A percentile compares a stretch with the other conserved stretches of the same genome.
phyloP scores from a whole-genome alignment of 2,888 invertebrate species.

The Eupeodes luniger region DNA sequence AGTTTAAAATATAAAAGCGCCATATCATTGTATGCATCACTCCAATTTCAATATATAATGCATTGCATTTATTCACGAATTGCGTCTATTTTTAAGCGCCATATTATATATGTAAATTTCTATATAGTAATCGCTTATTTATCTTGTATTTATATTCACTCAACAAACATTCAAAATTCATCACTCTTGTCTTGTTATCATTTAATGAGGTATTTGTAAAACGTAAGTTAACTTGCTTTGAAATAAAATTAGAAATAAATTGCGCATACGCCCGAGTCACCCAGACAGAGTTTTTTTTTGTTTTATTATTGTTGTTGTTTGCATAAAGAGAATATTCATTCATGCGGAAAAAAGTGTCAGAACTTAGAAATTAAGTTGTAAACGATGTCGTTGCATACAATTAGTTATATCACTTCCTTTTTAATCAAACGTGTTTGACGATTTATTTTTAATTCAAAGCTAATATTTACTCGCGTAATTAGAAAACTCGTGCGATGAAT shows the following conservation, averaged over 20 bases:
- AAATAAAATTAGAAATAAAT: slow-evolving; percentile 24
- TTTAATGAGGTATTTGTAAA: background rate
- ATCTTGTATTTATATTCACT: background rate
- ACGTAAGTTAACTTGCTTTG: background rate
- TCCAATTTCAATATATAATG: background rate
- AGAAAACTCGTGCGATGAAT: slow-evolving; percentile 27
- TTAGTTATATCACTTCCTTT: slow-evolving; percentile 35
- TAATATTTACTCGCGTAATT: background rate
- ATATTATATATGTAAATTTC: background rate
- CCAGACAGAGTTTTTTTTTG: slow-evolving; percentile 18
- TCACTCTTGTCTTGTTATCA: background rate
- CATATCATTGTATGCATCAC: slow-evolving; percentile 18
- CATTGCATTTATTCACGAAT: slow-evolving; percentile 2
- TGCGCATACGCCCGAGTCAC: slow-evolving; percentile 51
- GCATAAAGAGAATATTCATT: slow-evolving; percentile 47
- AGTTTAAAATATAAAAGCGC: slow-evolving; percentile 14
- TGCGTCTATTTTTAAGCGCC: slow-evolving; percentile 8
- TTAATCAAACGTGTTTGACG: background rate
- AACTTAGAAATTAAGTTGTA: slow-evolving; percentile 13
- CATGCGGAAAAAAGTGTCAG: slow-evolving; percentile 34
- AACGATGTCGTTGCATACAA: background rate
- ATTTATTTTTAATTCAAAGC: background rate
- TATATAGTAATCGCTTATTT: background rate
- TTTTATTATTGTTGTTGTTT: no score
- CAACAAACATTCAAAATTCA: background rate